Percentiles rank a stretch among this genome's conserved stretches.
Evolutionary conservation across 2,888 invertebrate species (phyloP).

Genomic region (Antitype chi): DNA sequence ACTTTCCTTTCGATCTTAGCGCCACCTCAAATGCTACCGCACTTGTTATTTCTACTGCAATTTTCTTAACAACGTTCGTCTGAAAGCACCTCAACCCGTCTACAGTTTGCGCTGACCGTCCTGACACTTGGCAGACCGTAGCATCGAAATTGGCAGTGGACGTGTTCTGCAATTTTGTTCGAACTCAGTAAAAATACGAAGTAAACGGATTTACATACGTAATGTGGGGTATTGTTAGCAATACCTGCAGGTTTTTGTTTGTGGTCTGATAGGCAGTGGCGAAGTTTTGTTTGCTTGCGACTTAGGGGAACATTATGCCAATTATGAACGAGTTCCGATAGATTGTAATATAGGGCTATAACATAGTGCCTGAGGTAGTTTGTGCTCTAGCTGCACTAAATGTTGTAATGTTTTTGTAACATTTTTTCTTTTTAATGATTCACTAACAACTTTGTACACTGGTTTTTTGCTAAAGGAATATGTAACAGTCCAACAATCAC

Average conservation of each 20-base stretch:
- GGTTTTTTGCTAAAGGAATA: no score
- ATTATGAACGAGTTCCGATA: slow-evolving; percentile 25
- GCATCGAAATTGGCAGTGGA: slow-evolving; percentile 48
- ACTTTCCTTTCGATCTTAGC: no score
- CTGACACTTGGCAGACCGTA: slow-evolving; percentile 58
- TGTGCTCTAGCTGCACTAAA: background rate
- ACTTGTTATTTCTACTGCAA: slow-evolving; percentile 5
- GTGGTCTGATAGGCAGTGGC: slow-evolving; percentile 17
- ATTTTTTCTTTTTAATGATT: no score
- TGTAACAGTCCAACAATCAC: no score
- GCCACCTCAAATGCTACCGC: background rate
- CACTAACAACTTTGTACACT: no score
- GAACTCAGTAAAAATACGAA: slow-evolving; percentile 45
- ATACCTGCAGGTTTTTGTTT: slow-evolving; percentile 36
- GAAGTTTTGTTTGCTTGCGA: slow-evolving; percentile 35
- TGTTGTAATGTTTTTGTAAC: no score
- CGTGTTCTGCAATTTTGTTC: slow-evolving; percentile 51
- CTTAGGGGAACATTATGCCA: slow-evolving; percentile 10
- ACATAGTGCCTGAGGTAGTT: background rate
- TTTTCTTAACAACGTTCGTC: slow-evolving; percentile 15
- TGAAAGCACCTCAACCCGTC: slow-evolving; percentile 23
- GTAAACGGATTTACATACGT: slow-evolving; percentile 52
- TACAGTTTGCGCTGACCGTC: slow-evolving; percentile 44
- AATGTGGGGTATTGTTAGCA: slow-evolving; percentile 45
- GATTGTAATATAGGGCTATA: slow-evolving; percentile 18